phyloP scores from a whole-genome alignment of 2,888 invertebrate genomes.

The Ecliptopera silaceata region DNA sequence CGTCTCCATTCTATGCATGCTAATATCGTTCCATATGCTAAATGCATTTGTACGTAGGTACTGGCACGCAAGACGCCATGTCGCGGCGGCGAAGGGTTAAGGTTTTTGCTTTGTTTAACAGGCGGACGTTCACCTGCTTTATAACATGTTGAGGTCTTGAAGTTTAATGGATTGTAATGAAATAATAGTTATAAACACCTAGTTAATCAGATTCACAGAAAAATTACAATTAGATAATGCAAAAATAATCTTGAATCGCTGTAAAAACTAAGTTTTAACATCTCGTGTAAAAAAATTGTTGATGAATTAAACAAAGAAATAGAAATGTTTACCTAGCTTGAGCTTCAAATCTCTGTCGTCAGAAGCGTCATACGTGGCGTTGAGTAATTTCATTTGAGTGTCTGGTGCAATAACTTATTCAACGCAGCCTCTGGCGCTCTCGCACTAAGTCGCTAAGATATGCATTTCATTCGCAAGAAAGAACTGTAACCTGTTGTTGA shows the following conservation, averaged over 20 bases:
- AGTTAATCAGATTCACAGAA: no score
- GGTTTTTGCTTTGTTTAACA: slow-evolving; percentile 5
- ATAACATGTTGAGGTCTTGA: background rate
- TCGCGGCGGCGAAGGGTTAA: background rate
- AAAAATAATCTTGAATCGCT: no score
- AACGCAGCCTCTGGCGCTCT: background rate
- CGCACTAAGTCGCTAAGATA: background rate
- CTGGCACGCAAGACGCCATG: slow-evolving; percentile 17
- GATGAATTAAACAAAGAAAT: background rate
- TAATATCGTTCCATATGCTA: slow-evolving; percentile 22
- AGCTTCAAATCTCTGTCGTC: background rate
- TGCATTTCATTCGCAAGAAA: background rate
- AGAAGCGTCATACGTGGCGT: background rate
- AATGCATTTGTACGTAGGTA: background rate
- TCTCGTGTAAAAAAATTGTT: no score
- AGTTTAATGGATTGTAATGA: no score
- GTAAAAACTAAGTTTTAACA: no score
- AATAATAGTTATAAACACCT: no score
- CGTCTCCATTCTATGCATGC: slow-evolving; percentile 33
- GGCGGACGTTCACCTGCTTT: background rate
- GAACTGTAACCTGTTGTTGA: background rate
- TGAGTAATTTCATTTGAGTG: background rate
- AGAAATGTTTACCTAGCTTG: background rate
- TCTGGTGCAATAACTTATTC: background rate
- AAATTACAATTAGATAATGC: no score